Evolutionary conservation across 2,797 vertebrate genomes (phyloP).

Genomic region (Intellagama lesueurii): DNA sequence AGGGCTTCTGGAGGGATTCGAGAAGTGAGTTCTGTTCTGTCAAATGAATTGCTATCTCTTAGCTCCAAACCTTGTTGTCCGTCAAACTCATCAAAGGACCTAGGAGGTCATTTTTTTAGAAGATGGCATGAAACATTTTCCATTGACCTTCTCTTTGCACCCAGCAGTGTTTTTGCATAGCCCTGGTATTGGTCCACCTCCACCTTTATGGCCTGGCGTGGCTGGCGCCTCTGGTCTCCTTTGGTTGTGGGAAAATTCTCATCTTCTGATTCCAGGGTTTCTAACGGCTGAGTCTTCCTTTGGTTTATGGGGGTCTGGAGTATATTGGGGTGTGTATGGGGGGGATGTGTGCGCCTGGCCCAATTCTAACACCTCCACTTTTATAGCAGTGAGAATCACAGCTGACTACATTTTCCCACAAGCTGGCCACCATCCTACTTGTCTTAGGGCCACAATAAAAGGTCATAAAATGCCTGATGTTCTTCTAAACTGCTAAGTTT

Average conservation of each 20-base stretch:
- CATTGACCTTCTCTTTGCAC: no score
- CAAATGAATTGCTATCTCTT: not conserved
- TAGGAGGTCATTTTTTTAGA: no score
- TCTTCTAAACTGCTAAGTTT: not conserved
- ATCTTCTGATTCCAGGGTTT: not conserved
- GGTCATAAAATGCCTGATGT: slow-evolving; percentile 18
- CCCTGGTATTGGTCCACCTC: not conserved
- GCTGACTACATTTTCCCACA: slow-evolving; percentile 14
- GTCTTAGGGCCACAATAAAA: slow-evolving; percentile 23
- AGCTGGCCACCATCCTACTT: slow-evolving; percentile 10
- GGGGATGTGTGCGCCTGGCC: not conserved
- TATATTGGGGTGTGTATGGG: not conserved
- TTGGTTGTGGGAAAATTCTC: slow-evolving; percentile 27
- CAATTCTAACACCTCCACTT: slow-evolving; percentile 19
- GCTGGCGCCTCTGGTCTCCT: not conserved
- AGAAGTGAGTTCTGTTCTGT: not conserved
- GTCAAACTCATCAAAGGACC: not conserved
- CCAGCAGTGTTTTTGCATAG: not conserved
- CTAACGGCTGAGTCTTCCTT: not conserved
- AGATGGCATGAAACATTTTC: no score
- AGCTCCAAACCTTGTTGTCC: not conserved
- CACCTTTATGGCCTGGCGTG: not conserved
- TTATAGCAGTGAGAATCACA: slow-evolving; percentile 15
- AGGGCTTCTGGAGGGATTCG: not conserved
- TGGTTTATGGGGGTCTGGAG: not conserved